Evolutionary conservation across 2,797 vertebrate genomes (phyloP).

Genomic region (Liasis olivaceus): DNA sequence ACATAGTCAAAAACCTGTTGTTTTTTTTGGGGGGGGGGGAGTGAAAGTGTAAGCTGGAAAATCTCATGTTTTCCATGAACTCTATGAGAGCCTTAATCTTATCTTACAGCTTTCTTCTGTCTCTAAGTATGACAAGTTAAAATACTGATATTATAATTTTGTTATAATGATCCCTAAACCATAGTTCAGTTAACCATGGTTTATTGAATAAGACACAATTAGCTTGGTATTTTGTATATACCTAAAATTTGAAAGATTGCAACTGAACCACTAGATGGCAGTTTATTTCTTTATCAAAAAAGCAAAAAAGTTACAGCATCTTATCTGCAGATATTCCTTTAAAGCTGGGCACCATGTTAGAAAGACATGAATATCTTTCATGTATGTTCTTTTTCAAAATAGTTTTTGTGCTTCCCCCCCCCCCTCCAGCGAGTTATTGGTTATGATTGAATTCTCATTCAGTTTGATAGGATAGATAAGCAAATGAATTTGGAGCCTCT

Average conservation of each 20-base stretch:
- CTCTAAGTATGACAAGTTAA: background rate
- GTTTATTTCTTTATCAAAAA: background rate
- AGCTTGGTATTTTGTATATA: background rate
- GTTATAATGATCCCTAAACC: background rate
- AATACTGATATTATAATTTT: background rate
- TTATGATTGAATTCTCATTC: background rate
- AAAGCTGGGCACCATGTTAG: background rate
- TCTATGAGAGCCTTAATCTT: background rate
- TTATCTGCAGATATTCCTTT: background rate
- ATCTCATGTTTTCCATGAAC: background rate
- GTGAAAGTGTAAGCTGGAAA: background rate
- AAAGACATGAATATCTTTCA: background rate
- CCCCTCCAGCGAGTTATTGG: background rate
- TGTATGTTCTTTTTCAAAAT: background rate
- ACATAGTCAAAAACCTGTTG: background rate
- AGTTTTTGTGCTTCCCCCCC: background rate
- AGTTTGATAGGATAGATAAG: background rate
- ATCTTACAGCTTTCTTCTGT: background rate
- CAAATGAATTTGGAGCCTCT: background rate
- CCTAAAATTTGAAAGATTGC: background rate
- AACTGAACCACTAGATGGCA: conserved; percentile 19
- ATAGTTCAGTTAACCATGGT: background rate
- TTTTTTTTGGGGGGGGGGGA: no score
- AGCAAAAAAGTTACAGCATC: background rate
- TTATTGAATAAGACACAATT: background rate